Conservation (phyloP, 1,140 invertebrate genomes). For the Philopotamus ludificatus region DNA sequence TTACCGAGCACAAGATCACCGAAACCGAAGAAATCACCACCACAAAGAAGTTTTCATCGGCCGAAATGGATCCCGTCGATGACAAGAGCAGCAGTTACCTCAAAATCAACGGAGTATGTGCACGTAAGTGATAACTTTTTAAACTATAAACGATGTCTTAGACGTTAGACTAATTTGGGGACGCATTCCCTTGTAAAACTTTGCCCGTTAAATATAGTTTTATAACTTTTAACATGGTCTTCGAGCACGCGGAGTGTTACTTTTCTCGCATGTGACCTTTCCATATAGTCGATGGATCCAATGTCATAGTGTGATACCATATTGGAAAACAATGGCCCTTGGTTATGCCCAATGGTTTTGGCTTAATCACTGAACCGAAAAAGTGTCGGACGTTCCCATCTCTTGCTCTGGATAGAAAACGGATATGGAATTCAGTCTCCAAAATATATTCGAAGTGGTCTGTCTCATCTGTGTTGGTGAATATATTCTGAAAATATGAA, state of each 20-base stretch:
- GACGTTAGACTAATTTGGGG: too few species aligned
- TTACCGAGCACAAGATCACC: slow-evolving; percentile 51
- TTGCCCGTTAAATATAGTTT: too few species aligned
- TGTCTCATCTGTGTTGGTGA: neutral
- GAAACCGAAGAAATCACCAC: slow-evolving; percentile 55
- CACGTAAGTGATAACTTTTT: too few species aligned
- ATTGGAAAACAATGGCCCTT: slow-evolving; percentile 25
- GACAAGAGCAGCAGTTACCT: slow-evolving; percentile 13
- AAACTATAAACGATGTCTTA: too few species aligned
- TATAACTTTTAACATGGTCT: too few species aligned
- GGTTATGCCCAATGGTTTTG: slow-evolving; percentile 13
- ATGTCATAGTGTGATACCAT: too few species aligned
- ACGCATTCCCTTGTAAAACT: too few species aligned
- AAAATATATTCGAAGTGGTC: slow-evolving; percentile 10
- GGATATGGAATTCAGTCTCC: slow-evolving; percentile 18
- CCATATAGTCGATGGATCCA: too few species aligned
- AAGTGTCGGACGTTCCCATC: slow-evolving; percentile 17
- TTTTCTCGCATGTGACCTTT: too few species aligned
- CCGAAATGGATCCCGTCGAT: slow-evolving; percentile 38
- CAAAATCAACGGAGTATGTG: slow-evolving; percentile 28
- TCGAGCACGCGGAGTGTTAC: too few species aligned
- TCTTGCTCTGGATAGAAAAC: slow-evolving; percentile 15
- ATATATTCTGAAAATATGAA: slow-evolving; percentile 13
- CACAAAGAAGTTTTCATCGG: slow-evolving; percentile 52
- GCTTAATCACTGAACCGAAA: slow-evolving; percentile 8